Percentiles rank a stretch among this genome's conserved stretches.
Conservation (phyloP, 53 echinoderm and acorn worm species). For the Luidia sarsii region DNA sequence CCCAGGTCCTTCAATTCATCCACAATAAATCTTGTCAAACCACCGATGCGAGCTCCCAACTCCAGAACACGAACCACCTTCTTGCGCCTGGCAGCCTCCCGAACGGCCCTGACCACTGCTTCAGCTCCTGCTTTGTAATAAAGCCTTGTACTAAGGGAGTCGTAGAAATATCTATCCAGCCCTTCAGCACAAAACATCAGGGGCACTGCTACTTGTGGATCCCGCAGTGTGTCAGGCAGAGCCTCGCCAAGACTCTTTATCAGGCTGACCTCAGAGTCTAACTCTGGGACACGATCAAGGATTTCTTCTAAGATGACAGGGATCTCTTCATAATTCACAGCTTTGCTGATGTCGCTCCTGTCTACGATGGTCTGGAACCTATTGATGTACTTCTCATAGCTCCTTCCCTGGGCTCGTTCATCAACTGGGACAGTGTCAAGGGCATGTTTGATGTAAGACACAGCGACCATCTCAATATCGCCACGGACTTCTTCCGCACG, state of each 20-base stretch:
- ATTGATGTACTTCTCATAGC: conserved; percentile 59
- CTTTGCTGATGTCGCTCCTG: conserved; percentile 34
- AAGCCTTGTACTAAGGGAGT: conserved; percentile 79
- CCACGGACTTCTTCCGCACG: conserved; percentile 56
- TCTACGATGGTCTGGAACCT: conserved; percentile 49
- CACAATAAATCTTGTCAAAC: conserved; percentile 73
- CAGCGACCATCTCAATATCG: conserved; percentile 65
- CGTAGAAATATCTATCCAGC: conserved; percentile 71
- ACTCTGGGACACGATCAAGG: conserved; percentile 60
- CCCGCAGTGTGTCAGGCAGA: conserved; percentile 67
- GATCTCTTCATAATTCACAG: conserved; percentile 63
- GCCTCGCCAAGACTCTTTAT: conserved; percentile 74
- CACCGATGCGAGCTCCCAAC: conserved; percentile 83
- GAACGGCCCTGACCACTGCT: conserved; percentile 59
- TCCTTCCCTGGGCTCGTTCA: conserved; percentile 18
- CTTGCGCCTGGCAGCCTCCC: conserved; percentile 67
- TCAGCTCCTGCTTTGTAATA: conserved; percentile 76
- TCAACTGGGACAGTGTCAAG: conserved; percentile 42
- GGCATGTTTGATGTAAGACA: conserved; percentile 76
- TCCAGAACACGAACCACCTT: conserved; percentile 79
- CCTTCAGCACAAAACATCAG: conserved; percentile 69
- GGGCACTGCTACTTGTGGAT: conserved; percentile 62
- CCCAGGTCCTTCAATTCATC: conserved; percentile 72
- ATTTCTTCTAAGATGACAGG: conserved; percentile 53
- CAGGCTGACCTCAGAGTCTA: conserved; percentile 72